Evolutionary conservation across 2,797 vertebrate genomes (phyloP), one percentile per base, ranked within the genome.

Genomic region (Ciconia nigra): DNA sequence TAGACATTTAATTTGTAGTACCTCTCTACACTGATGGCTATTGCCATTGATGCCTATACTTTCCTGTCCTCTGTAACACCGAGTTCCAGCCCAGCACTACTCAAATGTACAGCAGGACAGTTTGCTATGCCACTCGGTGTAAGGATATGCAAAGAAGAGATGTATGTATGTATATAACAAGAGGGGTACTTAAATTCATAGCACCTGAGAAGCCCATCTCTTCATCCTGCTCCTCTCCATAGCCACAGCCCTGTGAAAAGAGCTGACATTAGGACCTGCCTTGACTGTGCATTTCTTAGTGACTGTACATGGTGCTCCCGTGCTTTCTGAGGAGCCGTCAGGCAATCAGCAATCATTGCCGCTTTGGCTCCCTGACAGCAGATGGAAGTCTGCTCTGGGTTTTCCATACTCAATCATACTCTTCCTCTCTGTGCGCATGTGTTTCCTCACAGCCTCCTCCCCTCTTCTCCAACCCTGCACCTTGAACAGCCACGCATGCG

Each of bases 91-190:
- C 31, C 54, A 67, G 25, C 3, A 2, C 39, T 15, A 15, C 14
- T n/a, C 25, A n/a, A 4, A 39, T 1, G 5, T 31, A 11, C 41
- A 63, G 67, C 1, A 1, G 22, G 18, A 54, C 25, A 61, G 39
- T 37, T 69, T 65, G n/a, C 29, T 26, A 5, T 4, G 15, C 28
- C 46, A 39, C 31, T 78, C 3, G 0, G 0, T 29, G 1, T 29
- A 76, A 66, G 29, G 11, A 66, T 16, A 76, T 10, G 18, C 11
- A 59, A 54, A 77, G 42, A 42, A 16, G 4, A n/a, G 6, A 26
- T 2, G 2, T 5, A 19, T 3, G 6, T 17, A 46, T 16, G 17
- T 11, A 7, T 14, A 8, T 8, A 73, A 51, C 9, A 33, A 9
- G 41, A 29, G 35, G 33, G 3, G 3, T 9, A 37, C 14, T 17